phyloP scores from a whole-genome alignment of 2,113 vertebrate genomes.

The Cnemophilus loriae region DNA sequence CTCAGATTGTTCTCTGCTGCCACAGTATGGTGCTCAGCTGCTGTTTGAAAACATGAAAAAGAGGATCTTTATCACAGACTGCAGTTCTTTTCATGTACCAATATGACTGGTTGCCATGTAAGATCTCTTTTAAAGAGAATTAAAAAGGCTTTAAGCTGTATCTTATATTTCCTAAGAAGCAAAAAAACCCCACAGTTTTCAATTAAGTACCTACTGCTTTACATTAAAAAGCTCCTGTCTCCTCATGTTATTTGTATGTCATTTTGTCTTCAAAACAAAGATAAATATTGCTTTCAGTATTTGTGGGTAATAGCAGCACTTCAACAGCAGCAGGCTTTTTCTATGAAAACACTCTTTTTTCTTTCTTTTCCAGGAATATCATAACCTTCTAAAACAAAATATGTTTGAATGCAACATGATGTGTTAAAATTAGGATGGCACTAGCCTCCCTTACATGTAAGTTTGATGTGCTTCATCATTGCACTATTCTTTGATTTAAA shows the following conservation, averaged over 20 bases:
- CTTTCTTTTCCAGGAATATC: background rate
- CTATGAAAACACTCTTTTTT: background rate
- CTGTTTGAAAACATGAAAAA: slow-evolving; percentile 56
- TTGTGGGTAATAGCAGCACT: background rate
- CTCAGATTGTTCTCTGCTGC: slow-evolving; percentile 60
- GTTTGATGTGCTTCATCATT: background rate
- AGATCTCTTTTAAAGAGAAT: background rate
- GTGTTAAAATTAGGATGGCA: background rate
- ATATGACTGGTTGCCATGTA: slow-evolving; percentile 1
- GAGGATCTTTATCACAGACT: slow-evolving; percentile 5
- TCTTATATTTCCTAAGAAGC: background rate
- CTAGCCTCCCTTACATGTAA: background rate
- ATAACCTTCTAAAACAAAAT: background rate
- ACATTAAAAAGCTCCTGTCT: background rate
- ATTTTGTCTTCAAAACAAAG: slow-evolving; percentile 6
- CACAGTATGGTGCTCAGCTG: slow-evolving; percentile 60
- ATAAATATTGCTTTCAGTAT: background rate
- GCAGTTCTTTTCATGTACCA: slow-evolving; percentile 4
- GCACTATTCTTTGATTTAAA: background rate
- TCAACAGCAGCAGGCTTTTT: background rate
- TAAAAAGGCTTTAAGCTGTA: background rate
- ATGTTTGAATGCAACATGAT: background rate
- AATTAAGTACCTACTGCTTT: slow-evolving; percentile 7
- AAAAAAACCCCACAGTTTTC: background rate
- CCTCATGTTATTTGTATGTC: background rate